Evolutionary conservation across 2,797 vertebrate genomes (phyloP).

Genomic region (Centropyge bicolor): DNA sequence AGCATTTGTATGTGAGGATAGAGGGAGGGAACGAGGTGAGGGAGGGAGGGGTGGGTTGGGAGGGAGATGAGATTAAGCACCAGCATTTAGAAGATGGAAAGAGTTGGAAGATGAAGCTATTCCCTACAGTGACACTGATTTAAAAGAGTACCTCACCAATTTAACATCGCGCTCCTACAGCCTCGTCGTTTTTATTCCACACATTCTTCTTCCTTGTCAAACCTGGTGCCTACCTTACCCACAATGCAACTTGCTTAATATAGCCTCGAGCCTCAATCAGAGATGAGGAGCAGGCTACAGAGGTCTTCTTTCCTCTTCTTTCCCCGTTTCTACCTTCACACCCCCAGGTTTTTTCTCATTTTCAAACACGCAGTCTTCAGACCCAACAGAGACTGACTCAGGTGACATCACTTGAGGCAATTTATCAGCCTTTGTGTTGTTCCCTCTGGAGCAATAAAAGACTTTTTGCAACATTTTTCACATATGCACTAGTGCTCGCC

Average conservation of each 20-base stretch:
- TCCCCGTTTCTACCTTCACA: neutral
- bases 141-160: neutral
- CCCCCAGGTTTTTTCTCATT: neutral
- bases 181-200: neutral
- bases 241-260: neutral
- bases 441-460: slow-evolving; percentile 2
- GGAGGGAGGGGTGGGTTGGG: neutral
- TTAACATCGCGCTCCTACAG: slow-evolving; percentile 3
- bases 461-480: neutral
- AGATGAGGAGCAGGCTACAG: neutral
- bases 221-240: neutral
- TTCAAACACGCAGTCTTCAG: slow-evolving; percentile 6
- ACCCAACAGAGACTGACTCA: neutral
- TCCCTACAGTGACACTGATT: slow-evolving; percentile 22
- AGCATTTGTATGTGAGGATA: neutral
- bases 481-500: neutral
- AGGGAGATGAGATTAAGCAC: slow-evolving; percentile 35
- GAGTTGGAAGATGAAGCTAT: neutral
- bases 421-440: neutral
- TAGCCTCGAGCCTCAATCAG: slow-evolving; percentile 1
- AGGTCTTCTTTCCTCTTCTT: neutral
- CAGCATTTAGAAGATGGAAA: slow-evolving; percentile 34
- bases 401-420: slow-evolving; percentile 1
- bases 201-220: neutral
- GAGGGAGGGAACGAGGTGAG: neutral